Evolutionary conservation across 2,888 invertebrate species (phyloP), one percentile per base, ranked within the genome.

Genomic region (Parnassius smintheus): DNA sequence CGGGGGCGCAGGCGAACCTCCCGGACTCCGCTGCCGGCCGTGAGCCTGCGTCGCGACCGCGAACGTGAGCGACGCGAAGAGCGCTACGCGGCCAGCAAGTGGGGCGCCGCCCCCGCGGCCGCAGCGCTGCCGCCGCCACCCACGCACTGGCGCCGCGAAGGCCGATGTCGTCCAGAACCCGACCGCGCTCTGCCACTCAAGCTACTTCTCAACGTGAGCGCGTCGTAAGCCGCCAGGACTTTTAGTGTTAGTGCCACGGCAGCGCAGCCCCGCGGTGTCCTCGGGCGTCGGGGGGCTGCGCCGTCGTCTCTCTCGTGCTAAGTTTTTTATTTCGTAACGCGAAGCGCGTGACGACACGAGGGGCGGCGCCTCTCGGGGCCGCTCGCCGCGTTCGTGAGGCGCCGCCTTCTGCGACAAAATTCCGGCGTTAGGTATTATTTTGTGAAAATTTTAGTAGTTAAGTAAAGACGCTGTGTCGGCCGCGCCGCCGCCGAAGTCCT

Each of bases 21-120:
- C n/a, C 77, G 84, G 41, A 76, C 74, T 61, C 77, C 77, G 49
- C 69, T 78, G 69, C 78, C 84, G 62, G 75, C 70, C 70, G 76
- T 75, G 62, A 72, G 75, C 61, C 75, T 73, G 61, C 67, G 76
- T 64, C 67, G 72, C 49, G 74, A 71, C 52, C 75, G 81, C 63
- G 80, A 70, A 52, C 68, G 70, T 13, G 72, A 70, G 62, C 69
- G 70, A 41, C 75, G 86, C 51, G 81, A 81, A 61, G 88, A 88
- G 74, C 86, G 89, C 69, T 88, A 86, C 82, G 96, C 96, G 69
- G 96, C 94, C 78, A 95, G 96, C 81, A 96, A 96, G 85, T 96
- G 96, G 92, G 96, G 95, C 77, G 96, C 96, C 72, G 95, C 96
- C 61, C 96, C 96, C 58, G 94, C 95, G 64, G 96, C 96, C 53